phyloP scores from a whole-genome alignment of 2,888 invertebrate genomes.

The Latheticus oryzae region DNA sequence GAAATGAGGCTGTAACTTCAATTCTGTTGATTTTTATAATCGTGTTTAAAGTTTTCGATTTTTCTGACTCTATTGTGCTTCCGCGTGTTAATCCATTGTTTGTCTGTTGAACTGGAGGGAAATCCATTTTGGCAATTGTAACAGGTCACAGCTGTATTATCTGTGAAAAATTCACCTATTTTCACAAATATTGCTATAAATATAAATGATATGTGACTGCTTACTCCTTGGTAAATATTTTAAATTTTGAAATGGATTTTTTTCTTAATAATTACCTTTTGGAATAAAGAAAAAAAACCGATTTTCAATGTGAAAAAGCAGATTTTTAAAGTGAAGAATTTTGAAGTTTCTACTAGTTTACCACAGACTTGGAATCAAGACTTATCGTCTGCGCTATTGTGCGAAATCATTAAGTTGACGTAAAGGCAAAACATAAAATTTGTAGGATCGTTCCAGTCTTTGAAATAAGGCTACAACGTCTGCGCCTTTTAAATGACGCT shows the following conservation, averaged over 20 bases:
- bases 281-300: too few species aligned
- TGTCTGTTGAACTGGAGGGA: not conserved
- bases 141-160: constrained; percentile 16
- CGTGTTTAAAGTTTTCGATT: too few species aligned
- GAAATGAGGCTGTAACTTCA: too few species aligned
- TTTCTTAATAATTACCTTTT: too few species aligned
- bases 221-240: constrained; percentile 1
- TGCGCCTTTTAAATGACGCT: constrained; percentile 14
- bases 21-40: too few species aligned
- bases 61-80: not conserved
- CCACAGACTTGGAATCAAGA: constrained; percentile 6
- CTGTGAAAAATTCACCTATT: constrained; percentile 2
- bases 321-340: too few species aligned
- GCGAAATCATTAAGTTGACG: constrained; percentile 19
- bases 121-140: constrained; percentile 6
- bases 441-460: constrained; percentile 11
- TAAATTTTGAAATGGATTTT: too few species aligned
- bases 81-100: not conserved
- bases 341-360: not conserved
- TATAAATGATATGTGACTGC: not conserved
- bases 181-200: not conserved
- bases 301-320: too few species aligned
- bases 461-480: constrained; percentile 4
- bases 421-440: constrained; percentile 22
- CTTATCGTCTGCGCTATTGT: constrained; percentile 16